A percentile compares a stretch with the other conserved stretches of the same genome.
phyloP scores from a whole-genome alignment of 2,888 invertebrate species.

The Himalopsyche tibetana region DNA sequence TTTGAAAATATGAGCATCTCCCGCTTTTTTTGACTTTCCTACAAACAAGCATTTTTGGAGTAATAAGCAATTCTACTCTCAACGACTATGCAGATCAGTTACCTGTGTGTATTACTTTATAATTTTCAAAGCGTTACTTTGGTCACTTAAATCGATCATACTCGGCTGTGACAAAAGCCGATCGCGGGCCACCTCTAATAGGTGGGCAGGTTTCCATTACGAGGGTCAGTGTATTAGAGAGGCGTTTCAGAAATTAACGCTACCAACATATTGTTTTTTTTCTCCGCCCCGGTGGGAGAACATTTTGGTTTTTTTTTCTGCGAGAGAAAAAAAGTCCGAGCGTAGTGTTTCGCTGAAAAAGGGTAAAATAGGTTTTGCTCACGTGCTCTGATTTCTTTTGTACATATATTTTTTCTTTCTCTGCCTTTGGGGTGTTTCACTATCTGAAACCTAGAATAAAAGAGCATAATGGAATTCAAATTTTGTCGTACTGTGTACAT shows the following conservation, averaged over 20 bases:
- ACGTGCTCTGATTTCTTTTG: conserved; percentile 24
- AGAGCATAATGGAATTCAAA: neutral
- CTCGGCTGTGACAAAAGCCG: no score
- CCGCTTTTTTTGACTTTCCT: no score
- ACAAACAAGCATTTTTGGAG: no score
- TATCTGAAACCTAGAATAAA: neutral
- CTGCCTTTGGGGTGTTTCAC: no score
- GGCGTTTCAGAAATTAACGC: conserved; percentile 25
- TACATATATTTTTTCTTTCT: neutral
- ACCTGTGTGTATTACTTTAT: no score
- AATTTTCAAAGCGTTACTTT: no score
- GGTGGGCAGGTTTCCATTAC: neutral
- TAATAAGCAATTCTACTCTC: no score
- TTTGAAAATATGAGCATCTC: no score
- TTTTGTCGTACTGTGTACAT: no score
- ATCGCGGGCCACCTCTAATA: no score
- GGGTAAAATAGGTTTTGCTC: neutral
- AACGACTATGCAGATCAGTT: no score
- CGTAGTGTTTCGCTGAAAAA: conserved; percentile 7
- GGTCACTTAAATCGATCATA: no score
- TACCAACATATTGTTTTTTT: neutral
- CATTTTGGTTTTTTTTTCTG: neutral
- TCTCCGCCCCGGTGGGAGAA: neutral
- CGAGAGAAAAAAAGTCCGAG: neutral
- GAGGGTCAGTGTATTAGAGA: conserved; percentile 14